These are phyloP conservation scores for Ommatoiulus sabulosus DNA, from an alignment of 2,888 invertebrate species.

Conservation along the genomic window DNA sequence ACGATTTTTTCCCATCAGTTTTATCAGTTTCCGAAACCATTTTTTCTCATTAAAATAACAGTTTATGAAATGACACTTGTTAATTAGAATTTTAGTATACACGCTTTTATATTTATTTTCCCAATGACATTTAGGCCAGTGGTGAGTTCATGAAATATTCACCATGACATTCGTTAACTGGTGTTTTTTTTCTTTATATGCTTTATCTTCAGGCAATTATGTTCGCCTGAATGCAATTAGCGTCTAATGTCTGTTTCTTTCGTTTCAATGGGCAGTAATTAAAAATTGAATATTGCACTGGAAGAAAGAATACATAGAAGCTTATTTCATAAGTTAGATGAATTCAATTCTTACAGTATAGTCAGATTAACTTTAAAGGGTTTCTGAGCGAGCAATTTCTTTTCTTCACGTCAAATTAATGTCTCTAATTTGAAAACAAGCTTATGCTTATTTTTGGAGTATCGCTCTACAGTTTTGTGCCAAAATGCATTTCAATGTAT, in stretches of 20 bases:
- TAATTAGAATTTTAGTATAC: background rate
- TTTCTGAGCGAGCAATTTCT: too few species aligned
- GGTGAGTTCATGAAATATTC: conserved; percentile 44
- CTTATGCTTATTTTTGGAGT: too few species aligned
- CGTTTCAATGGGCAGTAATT: background rate
- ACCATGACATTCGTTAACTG: conserved; percentile 27
- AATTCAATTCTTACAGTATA: too few species aligned
- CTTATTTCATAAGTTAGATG: too few species aligned
- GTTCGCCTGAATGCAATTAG: background rate
- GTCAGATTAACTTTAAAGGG: too few species aligned
- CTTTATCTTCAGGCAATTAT: conserved; percentile 3
- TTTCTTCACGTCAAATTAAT: too few species aligned
- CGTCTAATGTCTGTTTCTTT: background rate
- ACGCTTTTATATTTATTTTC: background rate
- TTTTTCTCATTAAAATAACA: background rate
- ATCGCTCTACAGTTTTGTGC: too few species aligned
- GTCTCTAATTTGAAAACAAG: too few species aligned
- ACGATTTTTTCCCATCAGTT: background rate
- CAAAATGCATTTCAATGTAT: too few species aligned
- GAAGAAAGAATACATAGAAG: background rate
- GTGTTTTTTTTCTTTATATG: background rate
- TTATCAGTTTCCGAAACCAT: background rate
- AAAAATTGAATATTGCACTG: background rate
- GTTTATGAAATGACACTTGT: background rate
- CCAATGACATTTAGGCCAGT: conserved; percentile 12